Conservation (phyloP, 2,113 vertebrate species). For the Malurus melanocephalus region DNA sequence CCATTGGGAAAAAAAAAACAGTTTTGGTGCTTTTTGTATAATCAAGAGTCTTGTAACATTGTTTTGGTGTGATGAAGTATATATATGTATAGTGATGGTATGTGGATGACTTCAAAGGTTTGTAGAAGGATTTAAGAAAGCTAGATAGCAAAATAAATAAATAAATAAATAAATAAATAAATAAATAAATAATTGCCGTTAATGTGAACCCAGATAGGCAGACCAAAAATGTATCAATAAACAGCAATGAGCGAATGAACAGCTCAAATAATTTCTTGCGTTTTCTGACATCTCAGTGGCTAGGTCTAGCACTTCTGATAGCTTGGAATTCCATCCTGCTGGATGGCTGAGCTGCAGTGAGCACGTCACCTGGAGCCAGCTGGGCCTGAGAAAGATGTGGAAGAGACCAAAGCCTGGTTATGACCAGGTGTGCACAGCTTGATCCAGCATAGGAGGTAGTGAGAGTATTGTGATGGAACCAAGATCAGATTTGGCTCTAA, state of each 20-base stretch:
- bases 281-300: background rate
- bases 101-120: background rate
- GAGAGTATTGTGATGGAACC: background rate
- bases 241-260: background rate
- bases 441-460: background rate
- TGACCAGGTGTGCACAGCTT: background rate
- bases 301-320: background rate
- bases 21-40: background rate
- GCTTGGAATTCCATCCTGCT: background rate
- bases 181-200: background rate
- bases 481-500: background rate
- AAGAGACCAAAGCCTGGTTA: rapidly evolving
- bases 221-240: rapidly evolving
- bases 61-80: background rate
- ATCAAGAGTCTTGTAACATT: background rate
- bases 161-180: background rate
- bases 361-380: background rate
- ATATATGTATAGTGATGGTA: background rate
- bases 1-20: background rate
- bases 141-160: background rate
- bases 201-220: background rate
- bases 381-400: background rate
- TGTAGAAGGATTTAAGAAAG: background rate
- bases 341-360: background rate
- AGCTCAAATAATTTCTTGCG: background rate